phyloP scores from a whole-genome alignment of 2,888 invertebrate species.

The Branchellion lobata region DNA sequence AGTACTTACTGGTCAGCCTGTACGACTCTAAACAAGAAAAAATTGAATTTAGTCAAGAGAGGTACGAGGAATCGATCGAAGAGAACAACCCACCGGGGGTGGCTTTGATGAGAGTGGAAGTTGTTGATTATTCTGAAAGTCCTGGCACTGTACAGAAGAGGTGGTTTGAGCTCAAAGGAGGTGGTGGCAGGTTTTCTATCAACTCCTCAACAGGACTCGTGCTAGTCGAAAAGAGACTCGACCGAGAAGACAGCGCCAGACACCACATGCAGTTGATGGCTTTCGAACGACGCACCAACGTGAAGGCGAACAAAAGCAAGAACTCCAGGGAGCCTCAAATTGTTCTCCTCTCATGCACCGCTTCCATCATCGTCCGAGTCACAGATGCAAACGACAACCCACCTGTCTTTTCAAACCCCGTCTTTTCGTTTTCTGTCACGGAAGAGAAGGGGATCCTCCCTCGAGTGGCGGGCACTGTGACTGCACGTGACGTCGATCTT shows the following conservation, averaged over 20 bases:
- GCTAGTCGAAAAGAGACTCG: background rate
- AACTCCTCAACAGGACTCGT: constrained; percentile 12
- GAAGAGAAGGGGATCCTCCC: constrained; percentile 43
- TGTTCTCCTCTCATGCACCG: constrained; percentile 7
- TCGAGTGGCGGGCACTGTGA: constrained; percentile 46
- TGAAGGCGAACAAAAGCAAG: background rate
- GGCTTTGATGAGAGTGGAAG: constrained; percentile 3
- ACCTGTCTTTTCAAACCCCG: constrained; percentile 44
- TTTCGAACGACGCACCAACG: background rate
- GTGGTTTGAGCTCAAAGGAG: background rate
- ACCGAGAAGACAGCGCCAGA: constrained; percentile 23
- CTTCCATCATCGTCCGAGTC: constrained; percentile 6
- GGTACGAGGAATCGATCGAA: background rate
- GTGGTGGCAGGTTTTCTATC: background rate
- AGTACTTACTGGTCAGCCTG: background rate
- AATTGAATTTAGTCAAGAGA: constrained; percentile 24
- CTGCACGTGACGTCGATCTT: constrained; percentile 47
- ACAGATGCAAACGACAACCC: constrained; percentile 47
- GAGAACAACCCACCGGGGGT: constrained; percentile 5
- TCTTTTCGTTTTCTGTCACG: constrained; percentile 43
- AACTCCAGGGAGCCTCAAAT: background rate
- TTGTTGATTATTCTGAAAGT: background rate
- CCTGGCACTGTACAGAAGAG: background rate
- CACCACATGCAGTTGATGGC: background rate
- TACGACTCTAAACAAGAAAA: background rate